A percentile compares a stretch with the other conserved stretches of the same genome.
These are phyloP conservation scores for Planococcus citri DNA, from an alignment of 1,140 invertebrate species.

Conservation along the genomic window DNA sequence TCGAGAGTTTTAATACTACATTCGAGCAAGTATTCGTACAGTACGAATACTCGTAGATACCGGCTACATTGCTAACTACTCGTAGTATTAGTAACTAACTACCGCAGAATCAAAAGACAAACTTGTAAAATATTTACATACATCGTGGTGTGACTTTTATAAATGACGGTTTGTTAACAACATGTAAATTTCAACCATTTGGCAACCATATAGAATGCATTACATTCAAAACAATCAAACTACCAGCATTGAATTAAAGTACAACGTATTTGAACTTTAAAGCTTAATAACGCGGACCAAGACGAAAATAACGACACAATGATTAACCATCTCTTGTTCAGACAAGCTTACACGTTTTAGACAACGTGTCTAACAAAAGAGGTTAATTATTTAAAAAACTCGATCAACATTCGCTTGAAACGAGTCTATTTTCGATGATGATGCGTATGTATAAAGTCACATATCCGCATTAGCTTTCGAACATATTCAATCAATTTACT, in stretches of 20 bases:
- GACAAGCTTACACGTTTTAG: neutral
- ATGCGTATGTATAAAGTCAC: too few relatives aligned
- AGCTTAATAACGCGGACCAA: neutral
- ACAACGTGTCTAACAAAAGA: neutral
- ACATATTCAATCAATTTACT: too few relatives aligned
- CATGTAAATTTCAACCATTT: neutral
- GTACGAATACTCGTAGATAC: too few relatives aligned
- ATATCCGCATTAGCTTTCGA: too few relatives aligned
- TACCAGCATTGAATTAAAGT: neutral
- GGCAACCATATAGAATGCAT: neutral
- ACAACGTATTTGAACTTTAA: neutral
- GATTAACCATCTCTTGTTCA: neutral
- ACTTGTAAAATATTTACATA: neutral
- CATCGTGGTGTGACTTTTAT: slow-evolving; percentile 3
- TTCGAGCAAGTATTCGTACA: too few relatives aligned
- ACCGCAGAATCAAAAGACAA: too few relatives aligned
- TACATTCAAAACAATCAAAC: slow-evolving; percentile 7
- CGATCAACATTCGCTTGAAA: too few relatives aligned
- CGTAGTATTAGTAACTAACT: too few relatives aligned
- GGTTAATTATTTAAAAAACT: neutral
- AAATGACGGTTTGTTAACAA: slow-evolving; percentile 8
- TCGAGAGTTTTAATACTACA: neutral
- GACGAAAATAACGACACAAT: neutral
- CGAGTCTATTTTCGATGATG: too few relatives aligned
- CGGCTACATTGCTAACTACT: too few relatives aligned